A percentile compares a stretch with the other conserved stretches of the same genome.
Evolutionary conservation across 2,797 vertebrate genomes (phyloP).

Genomic region (Miichthys miiuy): DNA sequence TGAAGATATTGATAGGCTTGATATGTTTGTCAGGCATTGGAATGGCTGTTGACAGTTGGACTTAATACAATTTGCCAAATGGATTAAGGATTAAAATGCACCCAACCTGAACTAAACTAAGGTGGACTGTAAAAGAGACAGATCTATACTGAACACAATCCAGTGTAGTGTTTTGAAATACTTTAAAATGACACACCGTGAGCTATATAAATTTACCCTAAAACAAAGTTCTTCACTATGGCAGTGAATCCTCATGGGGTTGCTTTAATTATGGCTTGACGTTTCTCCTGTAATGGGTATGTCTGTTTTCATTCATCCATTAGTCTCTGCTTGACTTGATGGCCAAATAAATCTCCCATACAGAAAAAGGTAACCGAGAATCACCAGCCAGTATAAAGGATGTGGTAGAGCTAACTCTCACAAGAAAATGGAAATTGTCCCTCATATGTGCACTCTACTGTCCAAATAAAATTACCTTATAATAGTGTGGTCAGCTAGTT

Average conservation of each 20-base stretch:
- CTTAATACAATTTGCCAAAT: slow-evolving; percentile 42
- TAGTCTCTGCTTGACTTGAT: slow-evolving; percentile 58
- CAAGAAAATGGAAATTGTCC: slow-evolving; percentile 47
- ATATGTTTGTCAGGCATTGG: slow-evolving; percentile 44
- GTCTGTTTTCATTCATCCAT: slow-evolving; percentile 66
- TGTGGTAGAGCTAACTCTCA: slow-evolving; percentile 35
- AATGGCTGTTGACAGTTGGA: slow-evolving; percentile 43
- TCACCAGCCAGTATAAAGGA: slow-evolving; percentile 41
- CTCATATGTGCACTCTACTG: slow-evolving; percentile 22
- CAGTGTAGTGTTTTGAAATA: slow-evolving; percentile 25
- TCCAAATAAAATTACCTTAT: slow-evolving; percentile 49
- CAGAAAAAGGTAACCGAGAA: slow-evolving; percentile 48
- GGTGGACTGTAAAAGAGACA: slow-evolving; percentile 7
- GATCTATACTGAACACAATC: not conserved
- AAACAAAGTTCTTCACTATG: slow-evolving; percentile 28
- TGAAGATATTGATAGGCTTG: slow-evolving; percentile 36
- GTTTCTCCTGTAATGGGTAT: slow-evolving; percentile 51
- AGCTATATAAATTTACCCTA: slow-evolving; percentile 34
- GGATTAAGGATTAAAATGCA: slow-evolving; percentile 39
- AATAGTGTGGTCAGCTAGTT: slow-evolving; percentile 42
- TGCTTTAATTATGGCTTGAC: slow-evolving; percentile 49
- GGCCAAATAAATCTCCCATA: slow-evolving; percentile 61
- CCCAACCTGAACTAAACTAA: slow-evolving; percentile 24
- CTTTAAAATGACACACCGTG: slow-evolving; percentile 36
- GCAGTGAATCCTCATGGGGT: slow-evolving; percentile 31